A percentile compares a stretch with the other conserved stretches of the same genome.
Evolutionary conservation across 2,797 vertebrate genomes (phyloP).

Genomic region (Paratrypauchen microcephalus): DNA sequence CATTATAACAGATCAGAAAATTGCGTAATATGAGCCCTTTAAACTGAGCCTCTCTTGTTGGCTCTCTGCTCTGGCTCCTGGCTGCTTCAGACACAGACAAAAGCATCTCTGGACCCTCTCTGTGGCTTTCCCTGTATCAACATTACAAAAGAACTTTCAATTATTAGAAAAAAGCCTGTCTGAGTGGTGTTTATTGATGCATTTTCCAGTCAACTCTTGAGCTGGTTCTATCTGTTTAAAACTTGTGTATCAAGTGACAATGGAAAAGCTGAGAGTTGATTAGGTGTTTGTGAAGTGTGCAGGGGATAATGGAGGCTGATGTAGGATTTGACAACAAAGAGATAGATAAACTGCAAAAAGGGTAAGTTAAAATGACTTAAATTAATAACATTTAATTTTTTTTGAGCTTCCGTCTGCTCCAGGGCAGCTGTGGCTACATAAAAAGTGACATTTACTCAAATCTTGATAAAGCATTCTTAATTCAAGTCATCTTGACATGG

Average conservation of each 20-base stretch:
- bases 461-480: no score
- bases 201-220: constrained; percentile 10
- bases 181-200: constrained; percentile 6
- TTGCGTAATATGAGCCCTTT: not conserved
- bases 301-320: constrained; percentile 43
- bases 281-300: constrained; percentile 28
- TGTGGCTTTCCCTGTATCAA: constrained; percentile 7
- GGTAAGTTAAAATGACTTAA: no score
- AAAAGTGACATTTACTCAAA: no score
- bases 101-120: constrained; percentile 60
- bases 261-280: constrained; percentile 10
- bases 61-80: constrained; percentile 27
- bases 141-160: constrained; percentile 6
- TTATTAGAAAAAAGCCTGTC: not conserved
- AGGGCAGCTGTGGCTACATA: no score
- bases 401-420: no score
- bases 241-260: not conserved
- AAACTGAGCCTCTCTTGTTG: constrained; percentile 6
- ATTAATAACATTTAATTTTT: no score
- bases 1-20: no score
- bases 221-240: not conserved
- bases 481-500: no score
- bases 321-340: constrained; percentile 38
- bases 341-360: constrained; percentile 3
- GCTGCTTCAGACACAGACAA: constrained; percentile 37